These are phyloP conservation scores for Nibea coibor DNA, from an alignment of 2,113 vertebrate genomes.

Conservation along the genomic window DNA sequence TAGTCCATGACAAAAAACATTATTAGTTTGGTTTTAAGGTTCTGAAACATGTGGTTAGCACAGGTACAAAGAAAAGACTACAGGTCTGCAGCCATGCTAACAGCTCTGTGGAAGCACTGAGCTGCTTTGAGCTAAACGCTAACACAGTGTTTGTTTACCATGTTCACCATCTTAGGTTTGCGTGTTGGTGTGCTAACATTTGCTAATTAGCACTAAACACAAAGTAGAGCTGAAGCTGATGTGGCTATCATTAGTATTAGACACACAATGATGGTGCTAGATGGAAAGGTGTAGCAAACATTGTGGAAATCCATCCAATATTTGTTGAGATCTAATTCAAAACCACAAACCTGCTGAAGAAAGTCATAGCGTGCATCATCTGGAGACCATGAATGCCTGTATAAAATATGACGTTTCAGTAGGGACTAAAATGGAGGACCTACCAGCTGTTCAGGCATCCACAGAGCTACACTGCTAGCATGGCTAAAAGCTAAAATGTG, in stretches of 20 bases:
- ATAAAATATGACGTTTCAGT: neutral
- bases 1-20: neutral
- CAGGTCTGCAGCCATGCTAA: neutral
- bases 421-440: neutral
- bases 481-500: neutral
- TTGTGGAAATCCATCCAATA: neutral
- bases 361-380: neutral
- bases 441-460: neutral
- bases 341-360: neutral
- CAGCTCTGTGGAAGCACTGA: neutral
- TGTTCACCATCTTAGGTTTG: neutral
- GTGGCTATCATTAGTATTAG: too few relatives aligned
- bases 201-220: conserved; percentile 4
- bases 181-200: neutral
- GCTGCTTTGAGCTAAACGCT: neutral
- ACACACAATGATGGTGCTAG: neutral
- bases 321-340: neutral
- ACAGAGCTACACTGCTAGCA: neutral
- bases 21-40: neutral
- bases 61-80: neutral
- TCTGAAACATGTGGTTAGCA: neutral
- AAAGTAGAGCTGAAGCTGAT: neutral
- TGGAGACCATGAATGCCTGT: neutral
- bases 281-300: neutral
- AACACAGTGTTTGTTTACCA: neutral